Conservation (phyloP, 2,888 invertebrate genomes). For the Melanophora roralis region DNA sequence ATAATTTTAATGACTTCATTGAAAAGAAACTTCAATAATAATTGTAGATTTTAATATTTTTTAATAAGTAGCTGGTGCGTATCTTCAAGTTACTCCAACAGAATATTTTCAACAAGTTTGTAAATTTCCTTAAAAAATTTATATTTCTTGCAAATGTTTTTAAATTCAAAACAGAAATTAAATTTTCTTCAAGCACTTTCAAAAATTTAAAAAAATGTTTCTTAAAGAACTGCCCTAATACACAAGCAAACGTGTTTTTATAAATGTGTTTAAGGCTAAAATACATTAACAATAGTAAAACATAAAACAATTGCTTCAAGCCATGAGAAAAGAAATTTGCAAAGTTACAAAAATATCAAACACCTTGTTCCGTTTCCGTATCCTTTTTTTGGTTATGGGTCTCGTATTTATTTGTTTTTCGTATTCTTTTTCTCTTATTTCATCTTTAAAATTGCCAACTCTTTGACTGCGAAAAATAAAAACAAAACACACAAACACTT, state of each 20-base stretch:
- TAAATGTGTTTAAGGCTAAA: slow-evolving; percentile 18
- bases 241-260: not conserved
- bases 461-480: not conserved
- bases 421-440: slow-evolving; percentile 12
- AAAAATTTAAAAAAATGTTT: no score
- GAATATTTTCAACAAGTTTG: no score
- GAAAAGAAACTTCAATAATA: no score
- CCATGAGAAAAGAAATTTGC: slow-evolving; percentile 22
- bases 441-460: slow-evolving; percentile 11
- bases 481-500: not conserved
- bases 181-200: no score
- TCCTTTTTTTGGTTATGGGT: slow-evolving; percentile 45
- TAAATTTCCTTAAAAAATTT: no score
- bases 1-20: no score
- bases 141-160: no score
- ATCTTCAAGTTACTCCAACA: no score
- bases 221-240: no score
- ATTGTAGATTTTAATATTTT: no score
- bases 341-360: slow-evolving; percentile 61
- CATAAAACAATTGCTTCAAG: not conserved
- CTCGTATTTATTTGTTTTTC: slow-evolving; percentile 38
- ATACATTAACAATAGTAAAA: slow-evolving; percentile 1
- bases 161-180: no score
- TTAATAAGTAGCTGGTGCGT: no score
- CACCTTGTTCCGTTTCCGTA: slow-evolving; percentile 60